Percentiles rank a stretch among this genome's conserved stretches.
Conservation (phyloP, 2,888 invertebrate genomes). For the Baronia brevicornis region DNA sequence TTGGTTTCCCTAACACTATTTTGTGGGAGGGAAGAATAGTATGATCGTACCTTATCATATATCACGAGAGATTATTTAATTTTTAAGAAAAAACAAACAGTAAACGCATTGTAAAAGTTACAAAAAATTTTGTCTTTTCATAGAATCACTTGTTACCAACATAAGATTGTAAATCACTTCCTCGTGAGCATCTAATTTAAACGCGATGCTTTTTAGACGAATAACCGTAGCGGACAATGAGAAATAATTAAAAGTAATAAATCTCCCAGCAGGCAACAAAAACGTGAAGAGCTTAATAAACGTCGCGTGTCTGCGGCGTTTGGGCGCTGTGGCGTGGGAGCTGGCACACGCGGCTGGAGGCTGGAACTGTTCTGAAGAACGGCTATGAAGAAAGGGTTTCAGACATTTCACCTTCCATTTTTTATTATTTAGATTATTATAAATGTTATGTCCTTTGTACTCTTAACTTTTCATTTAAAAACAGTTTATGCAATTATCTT, state of each 20-base stretch:
- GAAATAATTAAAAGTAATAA: slow-evolving; percentile 76
- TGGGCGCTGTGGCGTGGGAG: slow-evolving; percentile 50
- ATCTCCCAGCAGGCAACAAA: slow-evolving; percentile 73
- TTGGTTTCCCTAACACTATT: too few relatives aligned
- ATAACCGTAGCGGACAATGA: slow-evolving; percentile 64
- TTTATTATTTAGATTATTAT: too few relatives aligned
- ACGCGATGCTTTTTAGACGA: slow-evolving; percentile 51
- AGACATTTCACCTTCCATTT: neutral
- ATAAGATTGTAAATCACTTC: slow-evolving; percentile 36
- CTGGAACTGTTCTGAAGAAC: too few relatives aligned
- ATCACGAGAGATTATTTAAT: too few relatives aligned
- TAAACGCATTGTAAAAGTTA: too few relatives aligned
- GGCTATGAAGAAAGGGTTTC: neutral
- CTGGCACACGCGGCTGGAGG: slow-evolving; percentile 32
- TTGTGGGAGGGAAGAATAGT: too few relatives aligned
- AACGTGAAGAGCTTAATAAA: slow-evolving; percentile 71
- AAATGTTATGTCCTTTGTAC: too few relatives aligned
- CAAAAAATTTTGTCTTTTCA: slow-evolving; percentile 3
- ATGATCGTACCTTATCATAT: too few relatives aligned
- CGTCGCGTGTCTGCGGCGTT: slow-evolving; percentile 62
- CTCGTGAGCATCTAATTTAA: slow-evolving; percentile 61
- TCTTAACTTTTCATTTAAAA: too few relatives aligned
- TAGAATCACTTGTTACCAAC: slow-evolving; percentile 9
- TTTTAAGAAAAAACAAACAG: too few relatives aligned
- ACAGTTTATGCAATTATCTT: too few relatives aligned